Percentiles rank a stretch among this genome's conserved stretches.
Conservation (phyloP, 1,140 invertebrate genomes). For the Cotesia vestalis region DNA sequence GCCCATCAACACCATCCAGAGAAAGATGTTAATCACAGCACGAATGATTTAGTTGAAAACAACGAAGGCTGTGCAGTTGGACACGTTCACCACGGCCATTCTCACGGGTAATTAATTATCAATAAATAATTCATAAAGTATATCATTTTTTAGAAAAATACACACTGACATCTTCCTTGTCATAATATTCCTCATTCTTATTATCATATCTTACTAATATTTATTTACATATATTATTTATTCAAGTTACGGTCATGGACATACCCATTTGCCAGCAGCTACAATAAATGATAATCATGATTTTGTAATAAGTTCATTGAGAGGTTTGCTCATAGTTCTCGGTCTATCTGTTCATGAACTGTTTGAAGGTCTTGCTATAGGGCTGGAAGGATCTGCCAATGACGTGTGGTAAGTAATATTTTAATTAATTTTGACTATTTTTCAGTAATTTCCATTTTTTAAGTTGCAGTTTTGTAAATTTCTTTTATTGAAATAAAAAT, state of each 20-base stretch:
- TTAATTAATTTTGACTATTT: not conserved
- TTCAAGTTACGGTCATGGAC: slow-evolving; percentile 57
- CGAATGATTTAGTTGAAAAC: slow-evolving; percentile 58
- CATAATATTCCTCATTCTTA: too few species aligned
- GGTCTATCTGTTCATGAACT: slow-evolving; percentile 90
- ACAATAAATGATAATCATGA: slow-evolving; percentile 64
- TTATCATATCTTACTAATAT: not conserved
- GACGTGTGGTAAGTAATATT: slow-evolving; percentile 72
- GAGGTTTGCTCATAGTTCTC: slow-evolving; percentile 81
- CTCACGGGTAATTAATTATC: slow-evolving; percentile 43
- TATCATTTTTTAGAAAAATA: not conserved
- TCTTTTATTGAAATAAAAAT: too few species aligned
- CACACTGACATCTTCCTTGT: not conserved
- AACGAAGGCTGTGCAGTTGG: slow-evolving; percentile 36
- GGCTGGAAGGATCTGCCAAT: slow-evolving; percentile 75
- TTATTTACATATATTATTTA: slow-evolving; percentile 13
- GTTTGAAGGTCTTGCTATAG: slow-evolving; percentile 91
- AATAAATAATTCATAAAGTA: slow-evolving; percentile 1
- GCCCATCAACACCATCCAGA: not conserved
- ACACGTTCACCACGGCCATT: slow-evolving; percentile 40
- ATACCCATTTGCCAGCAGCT: slow-evolving; percentile 60
- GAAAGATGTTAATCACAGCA: slow-evolving; percentile 49
- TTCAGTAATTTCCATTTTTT: too few species aligned
- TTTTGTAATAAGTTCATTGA: slow-evolving; percentile 73
- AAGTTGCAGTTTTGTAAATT: too few species aligned